Evolutionary conservation across 2,113 vertebrate genomes (phyloP).

Genomic region (Symphodus melops): DNA sequence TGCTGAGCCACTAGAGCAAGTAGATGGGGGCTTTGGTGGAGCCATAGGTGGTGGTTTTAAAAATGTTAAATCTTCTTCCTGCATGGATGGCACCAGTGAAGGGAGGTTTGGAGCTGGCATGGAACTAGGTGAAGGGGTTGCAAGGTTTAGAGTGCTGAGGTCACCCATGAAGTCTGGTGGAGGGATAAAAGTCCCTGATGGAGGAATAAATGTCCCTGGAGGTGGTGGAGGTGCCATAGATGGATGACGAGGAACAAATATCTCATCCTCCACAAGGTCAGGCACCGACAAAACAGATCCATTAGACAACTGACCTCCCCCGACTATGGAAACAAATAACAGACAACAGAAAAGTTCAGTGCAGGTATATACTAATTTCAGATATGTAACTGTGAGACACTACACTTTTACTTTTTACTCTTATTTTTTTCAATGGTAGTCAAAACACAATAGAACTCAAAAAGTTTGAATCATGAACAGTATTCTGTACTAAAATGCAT

Average conservation of each 20-base stretch:
- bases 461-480: too few relatives aligned
- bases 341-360: background rate
- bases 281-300: constrained; percentile 75
- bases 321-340: constrained; percentile 72
- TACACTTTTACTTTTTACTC: too few relatives aligned
- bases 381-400: background rate
- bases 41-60: constrained; percentile 78
- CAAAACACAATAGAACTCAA: too few relatives aligned
- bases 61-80: constrained; percentile 61
- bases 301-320: constrained; percentile 77
- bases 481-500: too few relatives aligned
- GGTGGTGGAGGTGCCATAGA: constrained; percentile 84
- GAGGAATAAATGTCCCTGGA: constrained; percentile 70
- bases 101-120: constrained; percentile 70
- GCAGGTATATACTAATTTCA: background rate
- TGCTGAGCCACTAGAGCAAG: constrained; percentile 62
- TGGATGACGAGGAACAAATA: constrained; percentile 87
- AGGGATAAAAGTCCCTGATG: constrained; percentile 71
- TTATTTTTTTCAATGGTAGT: too few relatives aligned
- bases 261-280: constrained; percentile 78
- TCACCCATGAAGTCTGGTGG: constrained; percentile 71
- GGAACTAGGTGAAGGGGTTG: constrained; percentile 72
- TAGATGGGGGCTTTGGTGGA: constrained; percentile 75
- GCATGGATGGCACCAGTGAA: constrained; percentile 25
- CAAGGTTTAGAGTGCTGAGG: constrained; percentile 40